phyloP scores from a whole-genome alignment of 2,113 vertebrate species.

The Crotophaga sulcirostris region DNA sequence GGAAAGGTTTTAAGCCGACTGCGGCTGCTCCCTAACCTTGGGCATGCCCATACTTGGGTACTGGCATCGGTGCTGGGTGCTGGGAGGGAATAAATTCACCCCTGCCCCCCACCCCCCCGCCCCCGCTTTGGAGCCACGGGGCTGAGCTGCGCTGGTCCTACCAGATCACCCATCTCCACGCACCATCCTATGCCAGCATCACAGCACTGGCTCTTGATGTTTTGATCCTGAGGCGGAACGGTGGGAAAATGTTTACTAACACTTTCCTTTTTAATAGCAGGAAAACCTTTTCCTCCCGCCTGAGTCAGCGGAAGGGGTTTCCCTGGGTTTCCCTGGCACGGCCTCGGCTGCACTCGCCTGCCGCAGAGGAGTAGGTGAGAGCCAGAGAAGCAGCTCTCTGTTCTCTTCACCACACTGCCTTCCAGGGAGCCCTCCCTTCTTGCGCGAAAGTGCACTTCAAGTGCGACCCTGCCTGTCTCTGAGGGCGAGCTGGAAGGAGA shows the following conservation, averaged over 20 bases:
- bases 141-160: neutral
- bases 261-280: neutral
- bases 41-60: neutral
- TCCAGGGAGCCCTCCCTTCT: neutral
- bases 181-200: fast-evolving
- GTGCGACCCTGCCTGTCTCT: fast-evolving
- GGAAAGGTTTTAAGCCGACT: neutral
- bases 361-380: neutral
- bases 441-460: neutral
- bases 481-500: neutral
- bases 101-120: neutral
- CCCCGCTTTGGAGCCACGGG: too few relatives aligned
- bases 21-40: neutral
- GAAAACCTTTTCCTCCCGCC: neutral
- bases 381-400: neutral
- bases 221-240: neutral
- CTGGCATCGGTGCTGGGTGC: neutral
- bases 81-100: neutral
- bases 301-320: conserved; percentile 5
- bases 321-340: neutral
- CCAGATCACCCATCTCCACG: neutral
- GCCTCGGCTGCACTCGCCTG: neutral
- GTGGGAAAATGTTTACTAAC: neutral
- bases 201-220: neutral
- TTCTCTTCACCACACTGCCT: neutral